Evolutionary conservation across 2,113 vertebrate species (phyloP).

Genomic region (Carlito syrichta): DNA sequence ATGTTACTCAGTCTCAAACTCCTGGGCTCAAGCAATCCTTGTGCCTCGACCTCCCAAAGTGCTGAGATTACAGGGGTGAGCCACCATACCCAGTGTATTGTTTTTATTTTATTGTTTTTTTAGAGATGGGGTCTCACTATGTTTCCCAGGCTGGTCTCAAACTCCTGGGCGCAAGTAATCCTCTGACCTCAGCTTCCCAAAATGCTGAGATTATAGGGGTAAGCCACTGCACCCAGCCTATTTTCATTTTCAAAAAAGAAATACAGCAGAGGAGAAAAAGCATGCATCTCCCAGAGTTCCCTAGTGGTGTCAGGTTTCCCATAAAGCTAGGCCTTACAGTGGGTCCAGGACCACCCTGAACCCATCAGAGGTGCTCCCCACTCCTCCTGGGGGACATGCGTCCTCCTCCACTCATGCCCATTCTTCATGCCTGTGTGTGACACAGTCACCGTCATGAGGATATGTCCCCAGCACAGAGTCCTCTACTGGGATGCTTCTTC

Average conservation of each 20-base stretch:
- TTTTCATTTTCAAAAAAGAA: neutral
- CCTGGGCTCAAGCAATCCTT: neutral
- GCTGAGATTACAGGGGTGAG: neutral
- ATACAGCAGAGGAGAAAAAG: neutral
- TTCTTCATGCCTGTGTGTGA: too few species aligned
- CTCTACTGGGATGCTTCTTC: neutral
- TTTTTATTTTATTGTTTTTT: too few species aligned
- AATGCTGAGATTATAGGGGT: neutral
- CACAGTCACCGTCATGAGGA: neutral
- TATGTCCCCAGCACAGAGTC: neutral
- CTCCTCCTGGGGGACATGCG: too few species aligned
- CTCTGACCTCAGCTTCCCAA: neutral
- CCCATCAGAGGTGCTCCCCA: neutral
- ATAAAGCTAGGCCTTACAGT: neutral
- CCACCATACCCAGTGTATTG: neutral
- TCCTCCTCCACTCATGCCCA: neutral
- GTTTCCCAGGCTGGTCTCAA: neutral
- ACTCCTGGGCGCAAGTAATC: neutral
- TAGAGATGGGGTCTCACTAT: too few species aligned
- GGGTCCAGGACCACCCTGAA: neutral
- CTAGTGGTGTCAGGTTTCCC: neutral
- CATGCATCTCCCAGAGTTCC: neutral
- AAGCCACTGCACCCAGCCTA: neutral
- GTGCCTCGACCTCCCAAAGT: neutral
- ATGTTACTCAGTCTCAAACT: neutral